Conservation (phyloP, 1,140 invertebrate genomes). For the Zaprionus nigranus region DNA sequence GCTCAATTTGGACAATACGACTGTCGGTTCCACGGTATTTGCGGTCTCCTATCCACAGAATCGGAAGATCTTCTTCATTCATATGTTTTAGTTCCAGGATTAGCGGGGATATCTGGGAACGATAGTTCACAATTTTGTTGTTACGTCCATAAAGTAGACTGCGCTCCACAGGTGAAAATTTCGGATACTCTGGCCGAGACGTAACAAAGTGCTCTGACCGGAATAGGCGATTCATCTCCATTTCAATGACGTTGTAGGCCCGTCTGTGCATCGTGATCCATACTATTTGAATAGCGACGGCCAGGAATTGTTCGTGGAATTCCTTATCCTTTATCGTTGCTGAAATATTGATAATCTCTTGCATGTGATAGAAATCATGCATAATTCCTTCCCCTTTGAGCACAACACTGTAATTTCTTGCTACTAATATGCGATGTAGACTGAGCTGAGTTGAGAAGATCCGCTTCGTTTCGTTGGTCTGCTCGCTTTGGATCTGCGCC, state of each 20-base stretch:
- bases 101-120: conserved; percentile 68
- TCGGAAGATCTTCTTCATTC: conserved; percentile 60
- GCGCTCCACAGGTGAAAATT: conserved; percentile 56
- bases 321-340: conserved; percentile 57
- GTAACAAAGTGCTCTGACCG: conserved; percentile 74
- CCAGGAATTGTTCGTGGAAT: conserved; percentile 75
- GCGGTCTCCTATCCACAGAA: conserved; percentile 78
- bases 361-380: conserved; percentile 64
- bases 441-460: conserved; percentile 67
- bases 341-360: conserved; percentile 68
- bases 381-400: conserved; percentile 69
- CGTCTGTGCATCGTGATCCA: conserved; percentile 76
- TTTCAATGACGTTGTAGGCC: conserved; percentile 70
- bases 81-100: conserved; percentile 68
- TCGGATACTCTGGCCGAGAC: conserved; percentile 45
- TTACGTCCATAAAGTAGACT: conserved; percentile 69
- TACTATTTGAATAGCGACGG: conserved; percentile 66
- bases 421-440: conserved; percentile 74
- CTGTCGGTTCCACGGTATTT: conserved; percentile 76
- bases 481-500: conserved; percentile 69
- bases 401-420: conserved; percentile 72
- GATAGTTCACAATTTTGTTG: conserved; percentile 69
- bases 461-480: conserved; percentile 67
- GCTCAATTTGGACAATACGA: conserved; percentile 65
- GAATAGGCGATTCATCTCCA: conserved; percentile 78